These are phyloP conservation scores for Drosophila pegasa DNA, from an alignment of 2,888 invertebrate species.

Conservation along the genomic window DNA sequence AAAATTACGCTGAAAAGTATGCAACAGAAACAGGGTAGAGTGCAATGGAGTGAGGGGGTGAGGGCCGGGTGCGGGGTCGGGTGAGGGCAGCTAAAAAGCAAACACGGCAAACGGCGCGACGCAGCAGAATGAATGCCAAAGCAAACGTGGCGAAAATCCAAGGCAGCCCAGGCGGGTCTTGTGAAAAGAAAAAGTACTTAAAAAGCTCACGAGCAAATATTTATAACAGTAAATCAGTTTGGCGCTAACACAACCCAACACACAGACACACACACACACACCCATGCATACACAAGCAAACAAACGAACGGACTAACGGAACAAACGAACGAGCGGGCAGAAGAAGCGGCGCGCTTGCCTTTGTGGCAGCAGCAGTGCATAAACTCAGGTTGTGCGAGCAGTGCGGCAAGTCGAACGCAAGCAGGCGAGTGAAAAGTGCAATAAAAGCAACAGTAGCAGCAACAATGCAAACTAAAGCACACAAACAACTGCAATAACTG, in stretches of 20 bases:
- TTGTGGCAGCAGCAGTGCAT: constrained; percentile 9
- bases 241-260: constrained; percentile 62
- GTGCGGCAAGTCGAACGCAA: constrained; percentile 1
- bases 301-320: constrained; percentile 3
- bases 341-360: constrained; percentile 20
- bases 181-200: constrained; percentile 75
- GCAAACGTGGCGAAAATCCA: constrained; percentile 61
- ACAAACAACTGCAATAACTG: constrained; percentile 13
- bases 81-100: constrained; percentile 38
- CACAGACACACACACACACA: constrained; percentile 17
- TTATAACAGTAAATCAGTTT: constrained; percentile 81
- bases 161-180: constrained; percentile 40
- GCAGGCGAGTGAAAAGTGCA: constrained; percentile 48
- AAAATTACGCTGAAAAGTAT: constrained; percentile 77
- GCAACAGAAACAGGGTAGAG: constrained; percentile 56
- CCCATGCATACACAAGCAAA: constrained; percentile 13
- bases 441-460: constrained; percentile 42
- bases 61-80: background rate
- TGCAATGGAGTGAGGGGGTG: background rate
- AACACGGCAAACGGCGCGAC: constrained; percentile 39
- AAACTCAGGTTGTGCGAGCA: constrained; percentile 28
- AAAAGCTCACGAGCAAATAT: constrained; percentile 79
- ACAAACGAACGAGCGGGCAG: constrained; percentile 18
- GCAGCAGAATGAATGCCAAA: constrained; percentile 53
- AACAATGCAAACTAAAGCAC: constrained; percentile 38